Conservation (phyloP, 1,140 invertebrate genomes). For the Globodera ellingtonae region DNA sequence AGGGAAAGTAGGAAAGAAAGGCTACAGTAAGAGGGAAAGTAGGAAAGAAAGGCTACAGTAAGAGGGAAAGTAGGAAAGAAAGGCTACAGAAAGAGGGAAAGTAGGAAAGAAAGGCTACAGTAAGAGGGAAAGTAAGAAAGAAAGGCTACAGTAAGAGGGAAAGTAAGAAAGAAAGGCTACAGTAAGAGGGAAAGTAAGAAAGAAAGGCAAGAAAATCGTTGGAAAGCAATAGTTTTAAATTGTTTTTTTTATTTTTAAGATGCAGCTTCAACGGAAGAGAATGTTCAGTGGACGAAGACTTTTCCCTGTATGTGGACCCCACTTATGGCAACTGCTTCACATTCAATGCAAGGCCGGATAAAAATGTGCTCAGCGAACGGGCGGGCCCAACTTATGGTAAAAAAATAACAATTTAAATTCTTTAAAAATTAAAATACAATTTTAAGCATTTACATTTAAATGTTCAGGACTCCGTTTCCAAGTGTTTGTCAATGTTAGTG, state of each 20-base stretch:
- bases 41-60: too few species aligned
- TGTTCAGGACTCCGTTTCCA: conserved; percentile 59
- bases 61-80: too few species aligned
- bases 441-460: conserved; percentile 14
- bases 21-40: too few species aligned
- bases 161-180: too few species aligned
- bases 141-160: too few species aligned
- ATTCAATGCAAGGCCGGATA: conserved; percentile 55
- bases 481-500: conserved; percentile 65
- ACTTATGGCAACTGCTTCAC: conserved; percentile 64
- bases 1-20: too few species aligned
- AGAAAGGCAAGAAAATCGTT: too few species aligned
- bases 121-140: too few species aligned
- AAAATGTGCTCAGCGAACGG: conserved; percentile 55
- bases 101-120: too few species aligned
- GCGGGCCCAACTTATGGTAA: conserved; percentile 58
- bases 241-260: background rate
- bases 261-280: conserved; percentile 63
- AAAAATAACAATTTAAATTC: conserved; percentile 29
- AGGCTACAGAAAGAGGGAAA: too few species aligned
- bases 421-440: background rate
- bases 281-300: conserved; percentile 60
- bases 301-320: conserved; percentile 60
- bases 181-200: too few species aligned
- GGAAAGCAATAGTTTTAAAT: background rate